Evolutionary conservation across 2,888 invertebrate species (phyloP).

Genomic region (Timema podura): DNA sequence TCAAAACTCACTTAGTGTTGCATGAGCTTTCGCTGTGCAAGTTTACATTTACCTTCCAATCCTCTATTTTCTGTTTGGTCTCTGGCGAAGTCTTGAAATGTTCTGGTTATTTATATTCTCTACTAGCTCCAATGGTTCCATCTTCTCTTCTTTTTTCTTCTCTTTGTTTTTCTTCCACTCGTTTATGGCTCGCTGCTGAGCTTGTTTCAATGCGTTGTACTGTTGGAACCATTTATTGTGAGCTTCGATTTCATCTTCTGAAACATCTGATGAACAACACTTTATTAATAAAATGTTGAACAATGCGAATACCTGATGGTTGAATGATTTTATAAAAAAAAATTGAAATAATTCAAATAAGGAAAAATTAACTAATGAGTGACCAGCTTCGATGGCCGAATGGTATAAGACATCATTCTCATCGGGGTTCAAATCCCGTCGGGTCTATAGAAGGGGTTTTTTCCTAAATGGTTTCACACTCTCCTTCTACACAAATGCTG

Average conservation of each 20-base stretch:
- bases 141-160: slow-evolving; percentile 22
- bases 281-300: not conserved
- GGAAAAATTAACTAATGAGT: too few relatives aligned
- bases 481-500: too few relatives aligned
- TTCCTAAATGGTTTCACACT: too few relatives aligned
- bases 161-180: slow-evolving; percentile 45
- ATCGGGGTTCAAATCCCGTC: too few relatives aligned
- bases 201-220: slow-evolving; percentile 46
- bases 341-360: too few relatives aligned
- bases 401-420: too few relatives aligned
- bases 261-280: slow-evolving; percentile 38
- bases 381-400: too few relatives aligned
- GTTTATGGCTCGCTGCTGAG: slow-evolving; percentile 45
- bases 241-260: slow-evolving; percentile 43
- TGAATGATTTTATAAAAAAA: too few relatives aligned
- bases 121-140: not conserved
- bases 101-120: not conserved
- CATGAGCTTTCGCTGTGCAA: too few relatives aligned
- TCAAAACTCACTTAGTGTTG: too few relatives aligned
- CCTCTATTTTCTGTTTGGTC: slow-evolving; percentile 4
- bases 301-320: not conserved
- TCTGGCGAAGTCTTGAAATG: not conserved
- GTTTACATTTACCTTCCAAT: slow-evolving; percentile 1
- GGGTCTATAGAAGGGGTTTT: too few relatives aligned
- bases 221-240: slow-evolving; percentile 51